Conservation (phyloP, 1,140 invertebrate species). For the Trigoniulus corallinus region DNA sequence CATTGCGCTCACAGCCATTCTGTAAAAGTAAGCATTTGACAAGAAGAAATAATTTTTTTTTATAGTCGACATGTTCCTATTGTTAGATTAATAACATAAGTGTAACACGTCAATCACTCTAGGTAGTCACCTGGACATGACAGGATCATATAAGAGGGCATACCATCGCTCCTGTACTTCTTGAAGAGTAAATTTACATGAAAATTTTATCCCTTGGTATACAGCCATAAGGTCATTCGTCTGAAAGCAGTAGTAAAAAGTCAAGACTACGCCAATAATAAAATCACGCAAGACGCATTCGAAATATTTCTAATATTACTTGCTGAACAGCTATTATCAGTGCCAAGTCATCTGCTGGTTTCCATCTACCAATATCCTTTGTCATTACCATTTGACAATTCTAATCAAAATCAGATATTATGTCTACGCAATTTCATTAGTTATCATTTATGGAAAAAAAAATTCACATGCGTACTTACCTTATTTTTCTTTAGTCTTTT, state of each 20-base stretch:
- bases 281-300: too few species aligned
- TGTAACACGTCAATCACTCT: too few species aligned
- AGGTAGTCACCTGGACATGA: conserved; percentile 32
- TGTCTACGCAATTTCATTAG: conserved; percentile 39
- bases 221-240: conserved; percentile 74
- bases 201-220: conserved; percentile 85
- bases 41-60: too few species aligned
- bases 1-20: conserved; percentile 79
- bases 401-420: conserved; percentile 27
- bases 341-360: conserved; percentile 87
- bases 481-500: conserved; percentile 11
- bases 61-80: too few species aligned
- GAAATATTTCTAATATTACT: conserved; percentile 30
- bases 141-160: conserved; percentile 78
- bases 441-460: conserved; percentile 10
- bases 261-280: too few species aligned
- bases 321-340: conserved; percentile 86
- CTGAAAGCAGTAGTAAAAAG: conserved; percentile 29
- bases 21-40: too few species aligned
- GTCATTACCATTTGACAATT: conserved; percentile 1
- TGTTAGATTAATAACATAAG: too few species aligned
- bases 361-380: conserved; percentile 87
- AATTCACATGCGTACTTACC: conserved; percentile 6
- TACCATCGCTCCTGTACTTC: conserved; percentile 94
- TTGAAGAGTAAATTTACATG: conserved; percentile 80